These are phyloP conservation scores for Paramuricea clavata DNA, from an alignment of 92 coral and sea anemone species.

Conservation along the genomic window DNA sequence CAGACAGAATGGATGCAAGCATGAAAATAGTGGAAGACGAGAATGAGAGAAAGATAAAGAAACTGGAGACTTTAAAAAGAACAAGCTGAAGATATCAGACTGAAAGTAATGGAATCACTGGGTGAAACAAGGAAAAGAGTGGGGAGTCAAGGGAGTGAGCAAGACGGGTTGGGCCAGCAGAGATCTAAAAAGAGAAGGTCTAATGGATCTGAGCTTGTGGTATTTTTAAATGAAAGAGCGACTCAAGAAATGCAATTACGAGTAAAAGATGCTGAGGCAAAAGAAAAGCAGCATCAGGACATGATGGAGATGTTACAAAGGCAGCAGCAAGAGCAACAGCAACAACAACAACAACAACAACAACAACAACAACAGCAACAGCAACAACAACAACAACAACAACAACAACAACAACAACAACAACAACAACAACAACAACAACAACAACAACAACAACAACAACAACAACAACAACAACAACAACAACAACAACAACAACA, in stretches of 20 bases:
- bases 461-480: too few species aligned
- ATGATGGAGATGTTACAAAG: background rate
- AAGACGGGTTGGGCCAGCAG: too few species aligned
- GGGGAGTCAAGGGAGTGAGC: too few species aligned
- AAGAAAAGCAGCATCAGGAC: background rate
- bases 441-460: too few species aligned
- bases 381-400: background rate
- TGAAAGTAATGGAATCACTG: too few species aligned
- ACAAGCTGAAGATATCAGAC: too few species aligned
- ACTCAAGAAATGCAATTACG: background rate
- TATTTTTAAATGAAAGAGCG: background rate
- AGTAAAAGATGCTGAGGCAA: too few species aligned
- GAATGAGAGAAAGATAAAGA: too few species aligned
- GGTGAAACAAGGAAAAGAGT: too few species aligned
- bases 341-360: background rate
- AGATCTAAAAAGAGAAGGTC: too few species aligned
- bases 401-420: background rate
- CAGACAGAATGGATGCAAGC: background rate
- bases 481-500: background rate
- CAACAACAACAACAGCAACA: conserved; percentile 8
- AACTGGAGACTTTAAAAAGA: too few species aligned
- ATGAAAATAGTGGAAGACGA: background rate
- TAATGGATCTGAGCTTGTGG: background rate
- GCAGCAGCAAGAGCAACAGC: background rate
- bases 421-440: conserved; percentile 40